Evolutionary conservation across 2,888 invertebrate genomes (phyloP).

Genomic region (Machimus atricapillus): DNA sequence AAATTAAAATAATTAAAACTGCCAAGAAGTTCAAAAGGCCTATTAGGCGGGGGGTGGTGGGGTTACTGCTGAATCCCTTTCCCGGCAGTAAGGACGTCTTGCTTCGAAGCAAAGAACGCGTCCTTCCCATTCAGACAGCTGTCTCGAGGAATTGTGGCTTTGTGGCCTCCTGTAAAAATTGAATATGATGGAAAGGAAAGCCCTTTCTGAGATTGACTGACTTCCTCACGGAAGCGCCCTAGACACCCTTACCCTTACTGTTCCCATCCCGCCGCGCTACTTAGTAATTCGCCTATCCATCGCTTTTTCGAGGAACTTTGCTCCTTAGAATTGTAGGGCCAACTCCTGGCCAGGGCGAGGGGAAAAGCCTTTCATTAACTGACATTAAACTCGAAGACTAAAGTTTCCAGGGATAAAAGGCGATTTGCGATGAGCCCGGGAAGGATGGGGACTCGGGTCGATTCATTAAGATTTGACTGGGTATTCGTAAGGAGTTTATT

Average conservation of each 20-base stretch:
- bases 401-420: slow-evolving; percentile 5
- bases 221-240: background rate
- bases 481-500: background rate
- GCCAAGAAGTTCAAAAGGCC: background rate
- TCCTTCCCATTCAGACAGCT: background rate
- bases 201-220: background rate
- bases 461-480: slow-evolving; percentile 17
- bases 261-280: background rate
- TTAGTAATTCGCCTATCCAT: background rate
- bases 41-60: background rate
- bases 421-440: background rate
- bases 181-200: background rate
- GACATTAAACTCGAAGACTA: background rate
- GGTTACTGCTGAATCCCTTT: background rate
- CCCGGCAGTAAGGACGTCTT: background rate
- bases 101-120: background rate
- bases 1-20: slow-evolving; percentile 3
- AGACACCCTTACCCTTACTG: background rate
- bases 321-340: background rate
- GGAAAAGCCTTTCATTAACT: background rate
- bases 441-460: background rate
- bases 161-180: background rate
- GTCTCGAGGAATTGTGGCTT: background rate
- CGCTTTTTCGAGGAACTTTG: background rate
- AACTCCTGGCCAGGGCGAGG: background rate